Base-by-base conservation (phyloP, 2,888 invertebrate genomes). In the Drosophila austrosaltans region DNA sequence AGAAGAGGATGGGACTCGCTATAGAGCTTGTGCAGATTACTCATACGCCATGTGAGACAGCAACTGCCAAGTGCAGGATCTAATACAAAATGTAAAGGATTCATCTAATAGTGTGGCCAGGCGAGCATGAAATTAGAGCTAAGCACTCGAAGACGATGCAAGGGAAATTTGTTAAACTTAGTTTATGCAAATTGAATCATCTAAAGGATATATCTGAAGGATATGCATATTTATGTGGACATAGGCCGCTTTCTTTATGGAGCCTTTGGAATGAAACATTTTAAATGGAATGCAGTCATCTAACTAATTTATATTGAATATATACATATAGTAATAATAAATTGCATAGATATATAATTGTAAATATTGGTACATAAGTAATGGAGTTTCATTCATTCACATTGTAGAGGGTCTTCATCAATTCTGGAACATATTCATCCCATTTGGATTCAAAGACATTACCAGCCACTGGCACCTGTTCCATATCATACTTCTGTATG, bases 401-500 rank as follows among this genome's bases (percentile, higher is more conserved):
- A 1, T 76, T 73, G 12, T 83, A 86, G 78, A 79, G 81, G 81
- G 59, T 62, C 40, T 75, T 80, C 63, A 92, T 90, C 44, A 92
- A 76, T 5, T 78, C 81, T 3, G 93, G 92, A 4, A 93, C 93
- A 71, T 91, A 93, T 80, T 96, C 96, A 89, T 97, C 97, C 92
- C 93, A 97, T 80, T 96, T 93, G 0, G 96, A 95, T 87, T 95
- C 95, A 90, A 94, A 97, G 88, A 97, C 94, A 89, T 97, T 97
- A 28, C 96, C 97, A 53, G 96, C 96, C 65, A 96, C 90, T 0
- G 97, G 96, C 61, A 94, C 91, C 3, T 48, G 22, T 16, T 95
- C 96, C 32, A 97, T 92, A 0, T 94, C 93, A 91, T 97, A 95
- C 83, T 97, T 97, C 57, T 93, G 90, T 0, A 96, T 77, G 8